phyloP scores from a whole-genome alignment of 1,140 invertebrate species.

The Cepaea nemoralis region DNA sequence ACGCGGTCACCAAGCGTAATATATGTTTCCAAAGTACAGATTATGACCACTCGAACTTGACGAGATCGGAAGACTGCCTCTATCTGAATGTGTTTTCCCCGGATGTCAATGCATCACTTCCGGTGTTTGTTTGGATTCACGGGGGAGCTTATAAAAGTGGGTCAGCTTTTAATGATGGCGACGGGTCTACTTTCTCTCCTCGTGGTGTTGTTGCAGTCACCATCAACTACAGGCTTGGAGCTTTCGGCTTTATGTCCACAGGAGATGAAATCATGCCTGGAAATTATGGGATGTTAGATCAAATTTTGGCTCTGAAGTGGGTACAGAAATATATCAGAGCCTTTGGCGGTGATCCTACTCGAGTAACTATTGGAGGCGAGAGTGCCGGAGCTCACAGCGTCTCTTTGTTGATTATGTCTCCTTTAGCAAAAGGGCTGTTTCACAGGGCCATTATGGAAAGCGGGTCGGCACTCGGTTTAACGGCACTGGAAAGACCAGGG shows the following conservation, averaged over 20 bases:
- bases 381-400: conserved; percentile 28
- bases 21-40: neutral
- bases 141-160: neutral
- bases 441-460: conserved; percentile 15
- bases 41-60: neutral
- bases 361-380: conserved; percentile 30
- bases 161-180: neutral
- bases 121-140: conserved; percentile 32
- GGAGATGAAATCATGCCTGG: conserved; percentile 31
- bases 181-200: neutral
- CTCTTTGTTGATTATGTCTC: conserved; percentile 5
- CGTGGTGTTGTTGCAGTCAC: conserved; percentile 16
- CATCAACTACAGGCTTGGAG: conserved; percentile 31
- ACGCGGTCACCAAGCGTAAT: neutral
- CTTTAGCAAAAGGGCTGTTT: conserved; percentile 16
- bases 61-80: conserved; percentile 86
- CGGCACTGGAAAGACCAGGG: neutral
- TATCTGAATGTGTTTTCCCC: conserved; percentile 79
- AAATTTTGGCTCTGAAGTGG: conserved; percentile 32
- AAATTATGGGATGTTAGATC: conserved; percentile 39
- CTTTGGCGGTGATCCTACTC: conserved; percentile 29
- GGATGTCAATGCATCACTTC: neutral
- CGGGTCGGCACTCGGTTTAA: neutral
- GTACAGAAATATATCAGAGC: conserved; percentile 35
- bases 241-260: conserved; percentile 28